Conservation (phyloP, 1,140 invertebrate species). For the Trichonephila inaurata region DNA sequence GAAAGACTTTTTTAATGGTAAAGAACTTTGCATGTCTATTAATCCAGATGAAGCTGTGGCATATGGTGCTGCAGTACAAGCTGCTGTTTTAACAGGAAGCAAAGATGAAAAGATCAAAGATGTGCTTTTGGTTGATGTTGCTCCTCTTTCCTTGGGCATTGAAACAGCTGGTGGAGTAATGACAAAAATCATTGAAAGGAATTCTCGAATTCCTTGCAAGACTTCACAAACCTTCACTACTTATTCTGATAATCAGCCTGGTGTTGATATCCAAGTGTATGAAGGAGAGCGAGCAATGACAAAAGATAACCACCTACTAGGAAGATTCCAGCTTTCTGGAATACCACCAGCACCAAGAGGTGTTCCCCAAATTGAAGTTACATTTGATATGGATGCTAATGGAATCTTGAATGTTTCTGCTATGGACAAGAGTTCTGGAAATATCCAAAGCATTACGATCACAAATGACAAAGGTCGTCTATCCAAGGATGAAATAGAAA, state of each 20-base stretch:
- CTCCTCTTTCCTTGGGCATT: slow-evolving; percentile 84
- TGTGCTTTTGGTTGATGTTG: slow-evolving; percentile 85
- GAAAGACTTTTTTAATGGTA: slow-evolving; percentile 79
- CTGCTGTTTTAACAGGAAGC: slow-evolving; percentile 86
- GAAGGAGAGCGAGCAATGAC: slow-evolving; percentile 84
- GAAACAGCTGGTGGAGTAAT: slow-evolving; percentile 85
- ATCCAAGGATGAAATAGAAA: slow-evolving; percentile 82
- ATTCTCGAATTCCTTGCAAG: slow-evolving; percentile 80
- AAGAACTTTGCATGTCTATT: slow-evolving; percentile 86
- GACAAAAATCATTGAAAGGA: slow-evolving; percentile 85
- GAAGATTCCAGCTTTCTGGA: slow-evolving; percentile 84
- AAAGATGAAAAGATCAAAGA: slow-evolving; percentile 82
- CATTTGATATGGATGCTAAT: slow-evolving; percentile 80
- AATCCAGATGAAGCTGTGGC: slow-evolving; percentile 95
- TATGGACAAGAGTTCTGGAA: slow-evolving; percentile 88
- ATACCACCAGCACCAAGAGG: slow-evolving; percentile 83
- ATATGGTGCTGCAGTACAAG: slow-evolving; percentile 89
- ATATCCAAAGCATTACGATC: slow-evolving; percentile 91
- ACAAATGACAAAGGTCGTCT: slow-evolving; percentile 83
- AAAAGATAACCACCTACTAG: slow-evolving; percentile 84
- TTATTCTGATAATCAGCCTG: slow-evolving; percentile 97
- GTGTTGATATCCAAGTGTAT: slow-evolving; percentile 90
- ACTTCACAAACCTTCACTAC: slow-evolving; percentile 91
- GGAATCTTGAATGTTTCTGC: slow-evolving; percentile 82
- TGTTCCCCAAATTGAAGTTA: slow-evolving; percentile 84